phyloP scores from a whole-genome alignment of 2,797 vertebrate species.

The Melanotaenia boesemani region DNA sequence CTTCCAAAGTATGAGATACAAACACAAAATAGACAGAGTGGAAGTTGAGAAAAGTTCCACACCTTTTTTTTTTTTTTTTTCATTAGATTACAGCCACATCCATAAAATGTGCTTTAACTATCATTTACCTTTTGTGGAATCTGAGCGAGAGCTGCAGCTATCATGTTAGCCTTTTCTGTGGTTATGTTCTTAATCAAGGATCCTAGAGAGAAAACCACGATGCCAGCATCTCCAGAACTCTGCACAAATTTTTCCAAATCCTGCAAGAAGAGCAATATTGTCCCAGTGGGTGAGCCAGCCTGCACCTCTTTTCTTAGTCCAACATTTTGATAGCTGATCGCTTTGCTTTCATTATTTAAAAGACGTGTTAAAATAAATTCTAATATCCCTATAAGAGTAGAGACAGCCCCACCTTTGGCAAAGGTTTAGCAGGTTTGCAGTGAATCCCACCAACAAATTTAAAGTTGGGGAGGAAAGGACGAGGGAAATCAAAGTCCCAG shows the following conservation, averaged over 20 bases:
- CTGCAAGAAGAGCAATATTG: slow-evolving; percentile 66
- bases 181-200: slow-evolving; percentile 88
- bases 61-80: too few relatives aligned
- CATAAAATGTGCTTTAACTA: too few relatives aligned
- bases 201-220: slow-evolving; percentile 91
- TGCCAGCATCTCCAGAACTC: slow-evolving; percentile 89
- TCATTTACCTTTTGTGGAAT: slow-evolving; percentile 96
- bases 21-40: too few relatives aligned
- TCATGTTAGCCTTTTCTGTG: slow-evolving; percentile 83
- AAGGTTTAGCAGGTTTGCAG: slow-evolving; percentile 89
- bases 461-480: slow-evolving; percentile 91
- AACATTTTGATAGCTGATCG: too few relatives aligned
- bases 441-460: slow-evolving; percentile 94
- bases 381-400: too few relatives aligned
- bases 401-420: slow-evolving; percentile 84
- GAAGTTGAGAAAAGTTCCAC: too few relatives aligned
- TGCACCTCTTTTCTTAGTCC: too few relatives aligned
- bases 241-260: slow-evolving; percentile 93
- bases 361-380: too few relatives aligned
- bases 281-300: too few relatives aligned
- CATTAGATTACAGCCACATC: too few relatives aligned
- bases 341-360: too few relatives aligned
- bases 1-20: too few relatives aligned
- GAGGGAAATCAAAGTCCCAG: slow-evolving; percentile 95
- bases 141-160: slow-evolving; percentile 90